Base-by-base conservation (phyloP, 2,113 vertebrate genomes). In the Rhagologus leucostigma region DNA sequence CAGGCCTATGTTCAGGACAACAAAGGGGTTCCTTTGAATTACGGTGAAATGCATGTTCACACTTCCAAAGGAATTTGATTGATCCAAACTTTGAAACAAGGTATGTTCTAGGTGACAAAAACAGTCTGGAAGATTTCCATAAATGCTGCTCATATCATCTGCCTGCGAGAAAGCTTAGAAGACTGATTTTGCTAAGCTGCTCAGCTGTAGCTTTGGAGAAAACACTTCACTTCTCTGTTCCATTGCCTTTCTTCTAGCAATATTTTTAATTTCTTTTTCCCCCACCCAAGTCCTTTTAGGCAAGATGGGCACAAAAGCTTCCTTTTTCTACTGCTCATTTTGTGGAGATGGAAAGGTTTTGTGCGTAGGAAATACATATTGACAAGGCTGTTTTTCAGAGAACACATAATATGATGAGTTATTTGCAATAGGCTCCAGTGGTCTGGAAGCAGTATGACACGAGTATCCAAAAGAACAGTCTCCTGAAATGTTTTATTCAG, bases 1-100 rank as follows among this genome's bases (percentile, higher is more conserved):
- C 15, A 57, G 17, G 7, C 2, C 33, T 0, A 0, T 44, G 9
- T 30, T 67, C 16, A 17, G 33, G 29, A 67, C 15, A 59, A 4
- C 22, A 33, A 10, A 0, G 0, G 16, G 3, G 5, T 19, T 85
- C 24, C 44, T 93, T 65, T 82, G 39, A 63, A 59, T 67, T 49
- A 49, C 4, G 16, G 37, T 59, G 12, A 87, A 81, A 77, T 67
- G 23, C 10, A 53, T 8, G 4, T 33, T 75, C 6, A 53, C n/a
- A 46, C 2, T 75, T 30, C 3, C 60, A 64, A 52, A 67, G 6
- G 13, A 56, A 50, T 71, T 50, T 74, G 29, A 59, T 52, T 3
- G 1, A 63, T 70, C 24, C n/a, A 30, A 59, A 67, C 23, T 67
- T 69, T 57, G 46, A 74, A 78, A 74, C 6, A 15, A 42, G 13